These are phyloP conservation scores for Anoplophora glabripennis DNA, from an alignment of 1,140 invertebrate species.

Conservation along the genomic window DNA sequence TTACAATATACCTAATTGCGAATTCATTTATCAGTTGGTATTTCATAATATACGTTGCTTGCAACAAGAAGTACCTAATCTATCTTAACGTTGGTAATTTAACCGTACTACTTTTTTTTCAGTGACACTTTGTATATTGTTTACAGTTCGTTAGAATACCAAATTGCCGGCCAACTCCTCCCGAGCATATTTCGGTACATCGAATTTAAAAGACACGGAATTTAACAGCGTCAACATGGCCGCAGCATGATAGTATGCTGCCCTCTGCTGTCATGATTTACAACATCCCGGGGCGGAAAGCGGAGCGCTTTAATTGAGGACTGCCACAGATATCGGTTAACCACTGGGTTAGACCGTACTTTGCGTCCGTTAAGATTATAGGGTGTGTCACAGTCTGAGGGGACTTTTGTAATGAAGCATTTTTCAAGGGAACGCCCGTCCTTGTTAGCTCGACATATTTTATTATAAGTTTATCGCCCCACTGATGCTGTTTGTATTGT, in stretches of 20 bases:
- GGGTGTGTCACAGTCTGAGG: neutral
- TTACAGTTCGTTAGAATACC: no score
- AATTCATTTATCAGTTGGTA: no score
- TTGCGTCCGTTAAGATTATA: neutral
- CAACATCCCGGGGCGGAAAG: neutral
- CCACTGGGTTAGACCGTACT: constrained; percentile 5
- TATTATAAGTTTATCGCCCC: neutral
- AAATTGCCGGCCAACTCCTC: neutral
- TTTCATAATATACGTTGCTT: no score
- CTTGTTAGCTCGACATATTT: constrained; percentile 2
- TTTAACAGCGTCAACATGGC: constrained; percentile 8
- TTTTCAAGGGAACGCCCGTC: neutral
- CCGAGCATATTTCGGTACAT: neutral
- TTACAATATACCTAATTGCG: no score
- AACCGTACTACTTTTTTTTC: no score
- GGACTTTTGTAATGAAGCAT: neutral
- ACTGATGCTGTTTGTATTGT: no score
- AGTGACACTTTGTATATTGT: no score
- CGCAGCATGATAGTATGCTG: constrained; percentile 12
- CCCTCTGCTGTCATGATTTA: constrained; percentile 12
- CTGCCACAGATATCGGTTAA: constrained; percentile 10
- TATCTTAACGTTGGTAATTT: no score
- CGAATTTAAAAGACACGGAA: constrained; percentile 7
- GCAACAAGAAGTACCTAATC: no score
- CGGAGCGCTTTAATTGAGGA: constrained; percentile 9